Conservation (phyloP, 2,797 vertebrate genomes). For the Phrynocephalus vlangalii region DNA sequence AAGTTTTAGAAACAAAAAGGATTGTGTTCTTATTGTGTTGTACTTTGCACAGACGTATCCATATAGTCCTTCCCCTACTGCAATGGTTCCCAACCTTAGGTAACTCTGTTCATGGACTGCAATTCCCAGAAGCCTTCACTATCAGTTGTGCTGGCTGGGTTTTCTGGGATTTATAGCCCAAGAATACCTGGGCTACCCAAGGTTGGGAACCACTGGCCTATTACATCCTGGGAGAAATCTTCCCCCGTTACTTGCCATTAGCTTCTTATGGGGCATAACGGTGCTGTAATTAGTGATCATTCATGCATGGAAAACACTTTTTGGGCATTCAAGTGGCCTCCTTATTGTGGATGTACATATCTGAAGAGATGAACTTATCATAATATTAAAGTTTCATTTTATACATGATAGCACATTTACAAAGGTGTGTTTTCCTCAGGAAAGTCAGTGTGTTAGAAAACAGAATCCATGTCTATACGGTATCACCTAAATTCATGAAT, state of each 20-base stretch:
- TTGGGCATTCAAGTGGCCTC: background rate
- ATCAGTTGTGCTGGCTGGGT: too few species aligned
- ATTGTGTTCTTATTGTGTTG: too few species aligned
- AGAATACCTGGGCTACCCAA: too few species aligned
- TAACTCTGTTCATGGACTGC: too few species aligned
- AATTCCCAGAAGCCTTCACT: too few species aligned
- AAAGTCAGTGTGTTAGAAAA: background rate
- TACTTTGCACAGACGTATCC: too few species aligned
- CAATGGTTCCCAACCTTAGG: too few species aligned
- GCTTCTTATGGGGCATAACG: background rate
- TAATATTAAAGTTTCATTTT: background rate
- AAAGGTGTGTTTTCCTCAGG: background rate
- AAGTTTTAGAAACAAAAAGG: too few species aligned
- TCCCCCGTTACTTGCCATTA: background rate
- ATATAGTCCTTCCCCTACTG: too few species aligned
- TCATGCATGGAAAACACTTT: background rate
- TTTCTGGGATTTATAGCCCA: too few species aligned
- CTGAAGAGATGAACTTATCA: background rate
- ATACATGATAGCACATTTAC: background rate
- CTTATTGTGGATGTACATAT: background rate
- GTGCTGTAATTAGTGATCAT: background rate
- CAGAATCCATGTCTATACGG: slow-evolving; percentile 31
- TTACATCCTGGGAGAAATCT: too few species aligned
- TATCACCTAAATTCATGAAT: slow-evolving; percentile 49
- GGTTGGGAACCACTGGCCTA: too few species aligned